These are phyloP conservation scores for rat (Rattus norvegicus) DNA, from an alignment of 2,113 vertebrate genomes.

Conservation along the genomic window DNA sequence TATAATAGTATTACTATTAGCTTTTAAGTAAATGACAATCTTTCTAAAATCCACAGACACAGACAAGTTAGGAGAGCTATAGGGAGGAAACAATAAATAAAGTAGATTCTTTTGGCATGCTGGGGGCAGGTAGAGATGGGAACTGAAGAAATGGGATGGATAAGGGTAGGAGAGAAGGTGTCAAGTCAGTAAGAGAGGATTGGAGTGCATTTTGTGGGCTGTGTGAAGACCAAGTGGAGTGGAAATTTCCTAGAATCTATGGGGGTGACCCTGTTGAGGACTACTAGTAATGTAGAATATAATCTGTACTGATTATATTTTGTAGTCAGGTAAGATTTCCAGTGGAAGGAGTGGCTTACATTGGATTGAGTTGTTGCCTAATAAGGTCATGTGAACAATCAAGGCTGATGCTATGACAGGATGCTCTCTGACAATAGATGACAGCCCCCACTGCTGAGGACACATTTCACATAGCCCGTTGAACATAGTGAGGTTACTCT, in stretches of 20 bases:
- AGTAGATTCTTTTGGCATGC: too few species aligned
- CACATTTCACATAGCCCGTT: background rate
- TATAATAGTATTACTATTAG: background rate
- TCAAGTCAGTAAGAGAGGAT: too few species aligned
- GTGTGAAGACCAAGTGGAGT: background rate
- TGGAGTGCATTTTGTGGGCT: too few species aligned
- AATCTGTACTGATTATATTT: background rate
- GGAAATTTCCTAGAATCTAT: background rate
- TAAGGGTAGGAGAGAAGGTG: too few species aligned
- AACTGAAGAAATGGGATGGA: too few species aligned
- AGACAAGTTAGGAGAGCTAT: background rate
- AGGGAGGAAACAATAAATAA: too few species aligned
- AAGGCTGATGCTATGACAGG: background rate
- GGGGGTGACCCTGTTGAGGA: background rate
- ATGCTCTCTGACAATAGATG: background rate
- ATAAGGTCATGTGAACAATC: background rate
- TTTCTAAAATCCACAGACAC: background rate
- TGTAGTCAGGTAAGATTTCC: background rate
- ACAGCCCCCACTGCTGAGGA: background rate
- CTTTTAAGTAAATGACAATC: background rate
- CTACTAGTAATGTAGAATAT: background rate
- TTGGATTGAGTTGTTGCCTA: background rate
- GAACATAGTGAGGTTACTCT: background rate
- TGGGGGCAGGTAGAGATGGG: too few species aligned
- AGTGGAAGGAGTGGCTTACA: background rate